Evolutionary conservation across 2,888 invertebrate genomes (phyloP), one percentile per base, ranked within the genome.

Genomic region (Drosophila percnosoma): DNA sequence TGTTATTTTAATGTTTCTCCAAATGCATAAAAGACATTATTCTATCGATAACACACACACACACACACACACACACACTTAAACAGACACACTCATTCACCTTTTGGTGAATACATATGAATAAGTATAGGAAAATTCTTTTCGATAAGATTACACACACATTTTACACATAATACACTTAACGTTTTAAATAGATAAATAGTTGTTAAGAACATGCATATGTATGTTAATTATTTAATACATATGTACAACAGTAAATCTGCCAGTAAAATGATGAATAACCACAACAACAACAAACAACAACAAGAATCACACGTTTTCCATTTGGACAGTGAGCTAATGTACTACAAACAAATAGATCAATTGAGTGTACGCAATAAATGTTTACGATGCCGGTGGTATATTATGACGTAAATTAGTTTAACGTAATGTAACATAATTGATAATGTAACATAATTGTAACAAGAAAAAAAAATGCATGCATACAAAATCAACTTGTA

Each of bases 281-380:
- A 64, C 58, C 64, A 67, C 59, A 77, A 63, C 60, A 66, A 77
- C 64, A 63, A 52, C 21, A 69, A 69, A 70, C 45, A 82, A 82
- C 83, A 84, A 85, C 85, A 85, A 85, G 90, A 85, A 89, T 85
- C 85, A 85, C 85, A 89, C 85, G 85, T 85, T 85, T 85, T 85
- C 85, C 85, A 85, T 84, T 85, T 85, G 85, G 85, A 89, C 87
- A 85, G 90, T 89, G 85, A 84, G 83, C 87, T 74, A 86, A 86
- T 84, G 87, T 89, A 84, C 89, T 74, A 83, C 87, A 78, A 45
- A 75, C 71, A 89, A 87, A 87, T 83, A 73, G 88, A 87, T 80
- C 78, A 75, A 90, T 82, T 82, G 88, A 78, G 64, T 82, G 75
- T 69, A 78, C 68, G 45, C 68, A 64, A 63, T 68, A 76, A 83